Base-by-base conservation (phyloP, 1,140 invertebrate genomes). In the Megalonaias nervosa region DNA sequence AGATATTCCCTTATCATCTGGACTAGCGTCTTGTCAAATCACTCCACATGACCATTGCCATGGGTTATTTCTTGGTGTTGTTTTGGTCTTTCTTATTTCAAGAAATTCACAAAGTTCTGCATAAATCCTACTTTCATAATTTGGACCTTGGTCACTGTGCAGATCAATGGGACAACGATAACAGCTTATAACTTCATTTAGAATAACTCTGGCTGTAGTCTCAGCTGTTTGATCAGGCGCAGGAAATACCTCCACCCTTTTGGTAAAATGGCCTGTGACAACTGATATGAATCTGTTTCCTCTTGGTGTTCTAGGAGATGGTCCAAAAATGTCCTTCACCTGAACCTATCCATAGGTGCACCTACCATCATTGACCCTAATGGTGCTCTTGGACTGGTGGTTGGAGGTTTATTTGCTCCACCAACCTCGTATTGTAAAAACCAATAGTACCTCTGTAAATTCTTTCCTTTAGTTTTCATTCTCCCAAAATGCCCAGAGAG, bases 401-500 rank as follows among this genome's bases (percentile, higher is more conserved):
- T 17, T 60, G 72, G 72, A 9, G 14, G 48, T 23, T 74, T 74
- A 57, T 74, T 65, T 14, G 64, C 38, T 38, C 55, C 72, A 67
- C 72, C 67, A 31, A 60, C 31, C 23, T 74, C 72, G 38, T 62
- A 66, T 31, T n/a, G 38, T 19, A 6, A 26, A 48, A 74, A 73
- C 71, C 71, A 73, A 23, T 73, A 73, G 21, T 73, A 73, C 14
- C 67, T 38, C 38, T 69, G 66, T 21, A 55, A 3, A 69, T 55
- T 31, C 60, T 68, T 55, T 68, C n/a, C 74, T 69, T 75, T 75
- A 14, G 74, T 75, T 62, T 69, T 68, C 4, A 38, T 67, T 14
- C 68, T 67, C 1, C 74, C 74, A 13, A 75, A 55, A 58, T 75
- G 74, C 23, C 74, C 74, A 11, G 74, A 68, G 31, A n/a, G n/a